These are phyloP conservation scores for Chrysomela aeneicollis DNA, from an alignment of 2,888 invertebrate genomes.

Conservation along the genomic window DNA sequence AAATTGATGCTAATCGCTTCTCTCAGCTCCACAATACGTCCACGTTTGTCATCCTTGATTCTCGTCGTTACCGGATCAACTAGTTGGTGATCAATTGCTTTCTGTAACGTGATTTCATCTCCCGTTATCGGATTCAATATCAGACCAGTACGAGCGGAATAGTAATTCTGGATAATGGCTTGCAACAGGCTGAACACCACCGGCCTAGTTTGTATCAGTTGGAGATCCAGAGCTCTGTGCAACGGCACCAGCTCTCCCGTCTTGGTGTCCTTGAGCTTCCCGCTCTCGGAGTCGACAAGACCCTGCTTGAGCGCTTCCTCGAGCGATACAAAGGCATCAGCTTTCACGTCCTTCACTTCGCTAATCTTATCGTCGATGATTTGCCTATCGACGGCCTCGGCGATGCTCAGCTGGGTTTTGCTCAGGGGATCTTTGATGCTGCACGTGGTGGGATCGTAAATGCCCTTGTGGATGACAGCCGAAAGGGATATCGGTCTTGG, in stretches of 20 bases:
- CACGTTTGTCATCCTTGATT: slow-evolving; percentile 77
- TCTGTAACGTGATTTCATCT: slow-evolving; percentile 74
- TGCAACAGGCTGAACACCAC: slow-evolving; percentile 77
- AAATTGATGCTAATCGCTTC: slow-evolving; percentile 76
- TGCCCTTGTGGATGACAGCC: slow-evolving; percentile 74
- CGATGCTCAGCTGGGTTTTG: slow-evolving; percentile 74
- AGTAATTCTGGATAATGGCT: slow-evolving; percentile 79
- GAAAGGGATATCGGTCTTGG: slow-evolving; percentile 79
- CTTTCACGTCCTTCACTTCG: slow-evolving; percentile 79
- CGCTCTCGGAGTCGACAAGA: slow-evolving; percentile 73
- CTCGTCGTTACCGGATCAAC: slow-evolving; percentile 76
- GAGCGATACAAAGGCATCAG: slow-evolving; percentile 75
- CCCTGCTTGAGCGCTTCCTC: slow-evolving; percentile 77
- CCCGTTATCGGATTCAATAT: slow-evolving; percentile 82
- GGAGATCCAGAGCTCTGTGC: slow-evolving; percentile 74
- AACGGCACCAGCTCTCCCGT: slow-evolving; percentile 74
- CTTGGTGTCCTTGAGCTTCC: slow-evolving; percentile 76
- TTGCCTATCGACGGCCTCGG: slow-evolving; percentile 80
- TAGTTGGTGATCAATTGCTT: slow-evolving; percentile 77
- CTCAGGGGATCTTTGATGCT: slow-evolving; percentile 77
- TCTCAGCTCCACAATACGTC: slow-evolving; percentile 71
- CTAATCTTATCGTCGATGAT: slow-evolving; percentile 84
- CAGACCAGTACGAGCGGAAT: slow-evolving; percentile 74
- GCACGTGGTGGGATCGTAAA: slow-evolving; percentile 75
- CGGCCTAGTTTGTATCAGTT: slow-evolving; percentile 74